Base-by-base conservation (phyloP, 2,797 vertebrate species). In the Scolopax bukidnonensis region DNA sequence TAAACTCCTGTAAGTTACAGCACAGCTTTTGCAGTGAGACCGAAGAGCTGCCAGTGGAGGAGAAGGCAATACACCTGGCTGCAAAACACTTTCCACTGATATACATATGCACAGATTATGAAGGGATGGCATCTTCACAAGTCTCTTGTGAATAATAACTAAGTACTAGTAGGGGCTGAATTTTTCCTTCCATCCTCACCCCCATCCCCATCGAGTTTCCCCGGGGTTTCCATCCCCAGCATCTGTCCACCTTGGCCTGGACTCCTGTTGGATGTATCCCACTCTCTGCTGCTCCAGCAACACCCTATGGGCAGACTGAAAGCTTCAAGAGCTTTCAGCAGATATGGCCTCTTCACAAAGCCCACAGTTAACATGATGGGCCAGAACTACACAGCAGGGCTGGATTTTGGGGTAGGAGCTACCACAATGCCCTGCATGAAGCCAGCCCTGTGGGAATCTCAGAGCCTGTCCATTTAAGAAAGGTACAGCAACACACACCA, bases 401-500 rank as follows among this genome's bases (percentile, higher is more conserved):
- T 70, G 75, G 47, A 51, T 67, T 48, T 77, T 17, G 56, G 20
- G 33, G 6, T 28, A 32, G 77, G 60, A 82, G 33, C 24, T 15
- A 20, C 40, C 65, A 36, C 13, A 3, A 6, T 20, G 7, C 28
- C 38, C 30, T 28, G 38, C 54, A 24, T 40, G 50, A 54, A 74
- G 60, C 23, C 30, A 33, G 23, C 8, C 43, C 65, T 20, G 33
- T 0, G 2, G 32, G 27, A 77, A 13, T 32, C 54, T 64, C 2
- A 0, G 56, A 53, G 63, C 28, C 86, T 30, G 28, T 1, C 0
- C 36, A 3, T 28, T 10, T 6, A 7, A 47, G 48, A 63, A 43
- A 38, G 41, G 36, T 47, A 60, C 13, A 25, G 13, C 45, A n/a
- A 28, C 1, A 1, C 1, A 1, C 6, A 28, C 20, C 1, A 0